Conservation (phyloP, 1,140 invertebrate genomes). For the Homalodisca vitripennis region DNA sequence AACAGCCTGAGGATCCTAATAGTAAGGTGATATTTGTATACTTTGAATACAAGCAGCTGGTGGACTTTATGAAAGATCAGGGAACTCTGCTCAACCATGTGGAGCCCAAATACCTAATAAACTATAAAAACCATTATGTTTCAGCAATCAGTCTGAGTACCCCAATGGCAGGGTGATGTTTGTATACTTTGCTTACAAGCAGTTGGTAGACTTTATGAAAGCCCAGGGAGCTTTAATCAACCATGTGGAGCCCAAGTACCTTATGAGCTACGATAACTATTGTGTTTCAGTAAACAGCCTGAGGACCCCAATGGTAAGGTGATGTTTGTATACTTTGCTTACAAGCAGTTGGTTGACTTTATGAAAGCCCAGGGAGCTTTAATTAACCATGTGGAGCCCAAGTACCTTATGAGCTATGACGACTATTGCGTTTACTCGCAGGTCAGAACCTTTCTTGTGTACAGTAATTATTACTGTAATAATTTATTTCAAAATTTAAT, state of each 20-base stretch:
- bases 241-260: conserved; percentile 44
- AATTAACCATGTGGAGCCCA: conserved; percentile 43
- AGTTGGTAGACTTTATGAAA: too few relatives aligned
- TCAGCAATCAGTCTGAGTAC: too few relatives aligned
- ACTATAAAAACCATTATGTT: conserved; percentile 11
- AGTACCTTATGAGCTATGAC: conserved; percentile 45
- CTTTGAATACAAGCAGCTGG: too few relatives aligned
- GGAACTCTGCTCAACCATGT: too few relatives aligned
- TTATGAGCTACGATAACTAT: conserved; percentile 47
- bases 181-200: too few relatives aligned
- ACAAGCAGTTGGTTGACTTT: conserved; percentile 42
- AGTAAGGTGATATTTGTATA: too few relatives aligned
- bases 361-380: conserved; percentile 42
- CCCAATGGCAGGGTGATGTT: too few relatives aligned
- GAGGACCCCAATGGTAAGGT: neutral
- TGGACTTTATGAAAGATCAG: too few relatives aligned
- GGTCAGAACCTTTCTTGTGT: neutral
- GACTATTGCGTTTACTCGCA: conserved; percentile 41
- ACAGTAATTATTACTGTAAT: too few relatives aligned
- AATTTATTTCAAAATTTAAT: too few relatives aligned
- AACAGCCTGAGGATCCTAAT: too few relatives aligned
- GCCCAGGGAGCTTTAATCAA: conserved; percentile 42
- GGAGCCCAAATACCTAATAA: too few relatives aligned
- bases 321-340: neutral
- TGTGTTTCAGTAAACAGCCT: conserved; percentile 16